Conservation (phyloP, 2,888 invertebrate species). For the Phanerotoma sp. region DNA sequence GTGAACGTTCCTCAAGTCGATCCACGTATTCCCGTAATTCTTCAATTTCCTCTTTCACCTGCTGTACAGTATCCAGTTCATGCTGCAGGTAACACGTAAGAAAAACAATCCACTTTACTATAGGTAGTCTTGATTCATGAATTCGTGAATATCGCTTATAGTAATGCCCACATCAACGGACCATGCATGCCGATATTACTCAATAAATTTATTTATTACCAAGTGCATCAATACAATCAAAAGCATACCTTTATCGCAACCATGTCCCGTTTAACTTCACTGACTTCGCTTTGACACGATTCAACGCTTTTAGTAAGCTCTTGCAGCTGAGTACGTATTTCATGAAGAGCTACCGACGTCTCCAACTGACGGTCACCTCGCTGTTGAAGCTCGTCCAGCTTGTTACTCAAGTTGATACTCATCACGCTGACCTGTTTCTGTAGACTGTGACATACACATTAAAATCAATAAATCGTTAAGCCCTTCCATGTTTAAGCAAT, state of each 20-base stretch:
- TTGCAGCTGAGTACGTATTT: constrained; percentile 89
- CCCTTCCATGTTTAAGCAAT: background rate
- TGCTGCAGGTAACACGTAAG: constrained; percentile 58
- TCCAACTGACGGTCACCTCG: constrained; percentile 84
- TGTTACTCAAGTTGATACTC: constrained; percentile 94
- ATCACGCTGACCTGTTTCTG: constrained; percentile 97
- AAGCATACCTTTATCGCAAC: constrained; percentile 75
- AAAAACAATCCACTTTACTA: constrained; percentile 20
- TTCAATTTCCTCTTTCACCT: constrained; percentile 93
- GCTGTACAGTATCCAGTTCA: constrained; percentile 91
- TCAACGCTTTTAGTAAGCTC: constrained; percentile 93
- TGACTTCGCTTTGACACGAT: constrained; percentile 92
- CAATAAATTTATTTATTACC: background rate
- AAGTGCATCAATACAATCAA: background rate
- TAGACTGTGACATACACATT: constrained; percentile 67
- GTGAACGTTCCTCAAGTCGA: constrained; percentile 87
- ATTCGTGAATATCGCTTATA: background rate
- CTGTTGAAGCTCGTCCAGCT: constrained; percentile 91
- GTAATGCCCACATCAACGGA: constrained; percentile 17
- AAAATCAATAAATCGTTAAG: constrained; percentile 18
- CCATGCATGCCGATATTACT: background rate
- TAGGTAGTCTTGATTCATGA: constrained; percentile 3
- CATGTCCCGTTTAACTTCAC: constrained; percentile 93
- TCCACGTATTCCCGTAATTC: constrained; percentile 91
- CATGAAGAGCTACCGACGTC: constrained; percentile 91